Conservation (phyloP, 2,888 invertebrate species). For the Acanthoscelides obtectus region DNA sequence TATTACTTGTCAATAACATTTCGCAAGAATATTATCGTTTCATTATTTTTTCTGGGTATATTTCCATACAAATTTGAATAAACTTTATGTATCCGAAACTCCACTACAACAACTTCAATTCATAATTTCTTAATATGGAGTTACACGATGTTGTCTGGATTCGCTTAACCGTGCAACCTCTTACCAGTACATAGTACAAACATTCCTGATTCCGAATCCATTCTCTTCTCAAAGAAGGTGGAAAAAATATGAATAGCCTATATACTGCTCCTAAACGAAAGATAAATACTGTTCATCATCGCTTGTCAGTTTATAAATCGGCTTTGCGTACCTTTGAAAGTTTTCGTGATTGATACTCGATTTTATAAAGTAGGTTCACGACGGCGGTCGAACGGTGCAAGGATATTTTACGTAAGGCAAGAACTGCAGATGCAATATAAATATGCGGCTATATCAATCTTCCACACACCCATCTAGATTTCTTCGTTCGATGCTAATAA, state of each 20-base stretch:
- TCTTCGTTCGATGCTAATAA: not conserved
- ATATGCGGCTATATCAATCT: not conserved
- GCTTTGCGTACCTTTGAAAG: not conserved
- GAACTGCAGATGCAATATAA: not conserved
- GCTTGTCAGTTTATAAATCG: not conserved
- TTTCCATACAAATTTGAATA: too few relatives aligned
- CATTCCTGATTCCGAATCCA: not conserved
- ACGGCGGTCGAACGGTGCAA: not conserved
- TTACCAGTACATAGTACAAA: not conserved
- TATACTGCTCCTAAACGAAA: not conserved
- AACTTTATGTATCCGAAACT: too few relatives aligned
- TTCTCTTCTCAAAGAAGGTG: not conserved
- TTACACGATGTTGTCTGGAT: not conserved
- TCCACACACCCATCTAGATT: not conserved
- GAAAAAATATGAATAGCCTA: not conserved
- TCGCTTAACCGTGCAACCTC: not conserved
- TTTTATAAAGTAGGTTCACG: not conserved
- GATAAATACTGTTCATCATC: not conserved
- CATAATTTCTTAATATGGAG: not conserved
- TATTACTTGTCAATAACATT: too few relatives aligned
- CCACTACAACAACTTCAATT: too few relatives aligned
- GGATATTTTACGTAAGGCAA: not conserved
- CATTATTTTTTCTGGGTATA: too few relatives aligned
- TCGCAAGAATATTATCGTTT: too few relatives aligned
- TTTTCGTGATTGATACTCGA: not conserved